Base-by-base conservation (phyloP, 2,113 vertebrate species). In the Ochotona princeps region DNA sequence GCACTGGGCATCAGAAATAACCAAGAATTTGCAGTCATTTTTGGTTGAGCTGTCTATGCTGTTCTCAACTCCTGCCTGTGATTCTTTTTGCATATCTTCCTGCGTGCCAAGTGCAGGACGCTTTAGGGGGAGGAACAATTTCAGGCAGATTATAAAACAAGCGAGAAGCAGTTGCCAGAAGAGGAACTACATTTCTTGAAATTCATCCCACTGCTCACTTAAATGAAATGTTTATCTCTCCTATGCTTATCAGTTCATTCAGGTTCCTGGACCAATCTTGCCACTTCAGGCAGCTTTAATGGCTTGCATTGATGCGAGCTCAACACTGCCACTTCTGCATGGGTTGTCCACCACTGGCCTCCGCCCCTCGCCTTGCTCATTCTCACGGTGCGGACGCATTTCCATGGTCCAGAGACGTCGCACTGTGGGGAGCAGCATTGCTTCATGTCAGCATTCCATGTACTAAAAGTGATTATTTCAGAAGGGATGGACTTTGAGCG, bases 111-210 rank as follows among this genome's bases (percentile, higher is more conserved):
- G 73, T 60, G 30, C 38, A 32, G 30, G 28, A 76, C 14, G 30
- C 44, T 21, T 72, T 60, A 78, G 93, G 60, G 26, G 61, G 35
- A 92, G 65, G 57, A 35, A 51, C 79, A 88, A 69, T 83, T 76
- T 79, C 47, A 73, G 65, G 32, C 76, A 88, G 85, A 94, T 90
- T 90, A 83, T 85, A 88, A 95, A 95, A 90, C 85, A 95, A 96
- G 75, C 0, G 3, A 67, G 73, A 83, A 78, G 47, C n/a, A 25
- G 63, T 84, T 63, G 17, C 21, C 15, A 84, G 67, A 82, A 94
- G 66, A 95, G 54, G 69, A 44, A 38, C 69, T 83, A 54, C 26
- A 82, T 94, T 88, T 92, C 88, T 96, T 86, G 82, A 95, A 87
- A 93, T 88, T 30, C 75, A 54, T 70, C 90, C 78, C 2, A 25